These are phyloP conservation scores for Dermolepida albohirtum DNA, from an alignment of 2,888 invertebrate genomes.

Conservation along the genomic window DNA sequence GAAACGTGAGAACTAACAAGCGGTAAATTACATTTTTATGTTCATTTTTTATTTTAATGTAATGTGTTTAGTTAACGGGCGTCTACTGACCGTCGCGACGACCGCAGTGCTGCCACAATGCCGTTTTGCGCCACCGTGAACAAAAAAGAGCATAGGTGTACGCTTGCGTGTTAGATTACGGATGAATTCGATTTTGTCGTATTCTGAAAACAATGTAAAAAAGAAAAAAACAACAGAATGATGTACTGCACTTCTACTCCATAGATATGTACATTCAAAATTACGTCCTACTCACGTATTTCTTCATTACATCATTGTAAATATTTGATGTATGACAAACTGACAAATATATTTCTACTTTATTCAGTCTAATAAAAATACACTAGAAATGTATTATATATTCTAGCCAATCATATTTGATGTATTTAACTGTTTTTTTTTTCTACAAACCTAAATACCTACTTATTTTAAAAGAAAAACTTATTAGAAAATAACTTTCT, in stretches of 20 bases:
- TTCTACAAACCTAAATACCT: too few species aligned
- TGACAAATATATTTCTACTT: not conserved
- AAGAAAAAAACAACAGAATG: constrained; percentile 4
- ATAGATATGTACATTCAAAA: too few species aligned
- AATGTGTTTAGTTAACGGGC: constrained; percentile 40
- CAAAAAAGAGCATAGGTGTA: constrained; percentile 13
- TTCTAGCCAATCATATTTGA: too few species aligned
- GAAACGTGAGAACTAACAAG: constrained; percentile 2
- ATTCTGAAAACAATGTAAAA: constrained; percentile 15
- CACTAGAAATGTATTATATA: too few species aligned
- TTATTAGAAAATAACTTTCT: too few species aligned
- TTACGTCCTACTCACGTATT: not conserved
- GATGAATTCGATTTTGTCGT: constrained; percentile 41
- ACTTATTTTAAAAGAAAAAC: too few species aligned
- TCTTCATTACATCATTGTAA: not conserved
- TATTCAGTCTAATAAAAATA: too few species aligned
- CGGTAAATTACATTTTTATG: constrained; percentile 32
- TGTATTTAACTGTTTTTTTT: too few species aligned
- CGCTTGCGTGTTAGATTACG: constrained; percentile 38
- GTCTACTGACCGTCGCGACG: constrained; percentile 51
- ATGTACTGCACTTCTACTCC: not conserved
- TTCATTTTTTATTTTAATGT: constrained; percentile 15
- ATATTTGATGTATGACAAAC: not conserved
- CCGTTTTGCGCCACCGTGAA: constrained; percentile 35
- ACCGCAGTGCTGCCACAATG: constrained; percentile 49